These are phyloP conservation scores for Trematocara marginatum DNA, from an alignment of 2,113 vertebrate species.

Conservation along the genomic window DNA sequence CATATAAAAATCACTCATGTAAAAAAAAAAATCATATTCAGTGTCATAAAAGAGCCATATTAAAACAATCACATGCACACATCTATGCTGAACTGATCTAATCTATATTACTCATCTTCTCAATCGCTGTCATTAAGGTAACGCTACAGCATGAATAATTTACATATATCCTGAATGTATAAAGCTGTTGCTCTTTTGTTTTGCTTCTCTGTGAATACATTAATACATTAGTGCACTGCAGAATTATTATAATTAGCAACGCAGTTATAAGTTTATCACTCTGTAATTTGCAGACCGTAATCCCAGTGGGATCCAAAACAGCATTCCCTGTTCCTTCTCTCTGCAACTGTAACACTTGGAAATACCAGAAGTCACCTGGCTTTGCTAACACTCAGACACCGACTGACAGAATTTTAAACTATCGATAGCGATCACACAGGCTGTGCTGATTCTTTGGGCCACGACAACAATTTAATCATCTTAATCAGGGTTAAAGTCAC, in stretches of 20 bases:
- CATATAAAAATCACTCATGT: neutral
- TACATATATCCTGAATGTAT: neutral
- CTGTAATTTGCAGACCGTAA: neutral
- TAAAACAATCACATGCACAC: neutral
- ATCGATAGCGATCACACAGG: neutral
- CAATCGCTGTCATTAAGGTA: neutral
- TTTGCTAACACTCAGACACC: neutral
- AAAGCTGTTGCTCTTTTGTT: neutral
- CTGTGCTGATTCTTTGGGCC: neutral
- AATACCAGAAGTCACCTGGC: neutral
- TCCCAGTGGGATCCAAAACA: neutral
- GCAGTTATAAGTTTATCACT: conserved; percentile 6
- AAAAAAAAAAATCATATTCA: neutral
- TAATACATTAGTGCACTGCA: neutral
- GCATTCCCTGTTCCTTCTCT: neutral
- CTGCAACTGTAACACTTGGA: neutral
- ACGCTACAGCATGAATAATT: neutral
- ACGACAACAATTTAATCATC: neutral
- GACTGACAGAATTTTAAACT: neutral
- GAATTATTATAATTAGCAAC: neutral
- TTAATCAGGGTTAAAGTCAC: neutral
- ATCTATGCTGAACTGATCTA: neutral
- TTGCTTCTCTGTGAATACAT: neutral
- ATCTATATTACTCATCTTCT: neutral
- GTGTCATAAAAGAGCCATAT: neutral